Base-by-base conservation (phyloP, 2,797 vertebrate genomes). In the Pteronotus mesoamericanus region DNA sequence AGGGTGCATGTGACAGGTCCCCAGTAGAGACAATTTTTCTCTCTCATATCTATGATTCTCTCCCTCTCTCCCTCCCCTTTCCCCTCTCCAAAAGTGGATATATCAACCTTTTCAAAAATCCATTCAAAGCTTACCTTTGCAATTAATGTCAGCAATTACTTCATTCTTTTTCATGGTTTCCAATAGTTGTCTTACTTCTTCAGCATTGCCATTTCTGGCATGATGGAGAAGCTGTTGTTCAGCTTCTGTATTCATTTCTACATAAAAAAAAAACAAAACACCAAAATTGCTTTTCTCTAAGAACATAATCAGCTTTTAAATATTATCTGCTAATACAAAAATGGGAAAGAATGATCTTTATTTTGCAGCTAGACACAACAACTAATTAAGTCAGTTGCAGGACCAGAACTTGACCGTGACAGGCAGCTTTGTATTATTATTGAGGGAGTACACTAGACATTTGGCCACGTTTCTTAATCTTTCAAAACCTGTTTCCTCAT, bases 161-260 rank as follows among this genome's bases (percentile, higher is more conserved):
- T 99, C 98, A 37, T 98, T 98, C 97, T 92, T 98, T 69, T 98
- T 98, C 97, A 98, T 98, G 68, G 98, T 98, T 96, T 99, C 97
- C 93, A 99, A 98, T 8, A 99, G 98, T 69, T 84, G 98, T 92
- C 98, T 98, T 92, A 99, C 98, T 74, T 99, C 99, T 1, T 98
- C 97, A 84, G 98, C 85, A 66, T 99, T 99, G 97, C 99, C 99
- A 86, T 99, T 99, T 96, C 99, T 99, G 96, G 99, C 99, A 94
- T 98, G 98, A 42, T 96, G 99, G 77, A 99, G 99, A 98, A 99
- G 99, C 91, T 98, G 98, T 64, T 99, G 99, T 64, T 99, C 99
- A 77, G 99, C 98, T 83, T 99, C 99, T 59, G 98, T 98, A 91
- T 94, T 98, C 98, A 99, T 99, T 79, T 98, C 98, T 98, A 95